Evolutionary conservation across 2,113 vertebrate species (phyloP), one percentile per base, ranked within the genome.

Genomic region (Chascanopsetta lugubris): DNA sequence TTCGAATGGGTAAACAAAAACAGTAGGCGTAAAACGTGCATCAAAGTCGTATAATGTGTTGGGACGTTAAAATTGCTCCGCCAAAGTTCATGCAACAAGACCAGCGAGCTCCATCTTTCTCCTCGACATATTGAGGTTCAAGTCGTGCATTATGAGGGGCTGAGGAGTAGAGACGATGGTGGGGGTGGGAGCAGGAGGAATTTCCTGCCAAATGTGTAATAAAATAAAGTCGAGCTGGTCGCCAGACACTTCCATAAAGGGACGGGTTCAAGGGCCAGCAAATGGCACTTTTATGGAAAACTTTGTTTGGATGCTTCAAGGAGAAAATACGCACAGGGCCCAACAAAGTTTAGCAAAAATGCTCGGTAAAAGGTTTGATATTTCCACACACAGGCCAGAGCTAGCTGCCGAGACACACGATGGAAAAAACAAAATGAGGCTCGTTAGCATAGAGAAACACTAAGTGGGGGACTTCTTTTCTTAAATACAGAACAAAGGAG

Each of bases 161-260:
- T 73, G 47, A 66, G 80, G 48, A 69, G 73, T 66, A 76, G 68
- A 79, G 86, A 65, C 72, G 79, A 8, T 36, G 34, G 86, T 80
- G 86, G 89, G 86, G 85, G 88, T 75, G 85, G 87, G 87, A 80
- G 83, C 72, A 87, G 17, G 73, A 91, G 90, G 90, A 92, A 93
- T 92, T 93, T 93, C 91, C 92, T 93, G 92, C 92, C 92, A 92
- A 92, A 92, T 91, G 90, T 93, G 88, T 85, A 89, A 91, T 92
- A 91, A 92, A 93, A 89, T 88, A 87, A 86, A 87, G 83, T 89
- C 84, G 78, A 83, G 82, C 83, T 88, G 75, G 83, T 84, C 78
- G 77, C 74, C 75, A 82, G 77, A 84, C 86, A 72, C 86, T 69
- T 87, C 79, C 85, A 89, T 66, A 73, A 61, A 85, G 77, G 75